Percentiles rank a stretch among this genome's conserved stretches.
phyloP scores from a whole-genome alignment of 2,113 vertebrate genomes.

The Zeus faber region DNA sequence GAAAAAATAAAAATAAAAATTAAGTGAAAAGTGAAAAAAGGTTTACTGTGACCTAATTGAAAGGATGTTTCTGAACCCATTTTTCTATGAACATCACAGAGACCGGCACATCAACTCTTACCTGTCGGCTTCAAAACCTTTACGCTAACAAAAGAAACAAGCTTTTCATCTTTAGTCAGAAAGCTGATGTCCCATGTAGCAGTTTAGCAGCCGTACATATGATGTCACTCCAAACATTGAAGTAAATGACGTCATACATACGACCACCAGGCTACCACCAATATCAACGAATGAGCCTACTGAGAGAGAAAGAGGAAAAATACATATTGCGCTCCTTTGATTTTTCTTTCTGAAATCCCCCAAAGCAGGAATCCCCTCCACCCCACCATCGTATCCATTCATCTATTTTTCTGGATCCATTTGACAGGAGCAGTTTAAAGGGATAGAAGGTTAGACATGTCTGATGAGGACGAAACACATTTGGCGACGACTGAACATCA shows the following conservation, averaged over 20 bases:
- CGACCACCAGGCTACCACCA: conserved; percentile 92
- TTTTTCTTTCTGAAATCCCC: background rate
- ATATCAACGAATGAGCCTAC: conserved; percentile 48
- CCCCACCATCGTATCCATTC: background rate
- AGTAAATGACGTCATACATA: conserved; percentile 98
- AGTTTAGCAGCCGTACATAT: conserved; percentile 97
- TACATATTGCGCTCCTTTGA: background rate
- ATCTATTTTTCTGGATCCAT: conserved; percentile 1
- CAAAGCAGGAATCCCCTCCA: background rate
- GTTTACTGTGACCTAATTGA: too few relatives aligned
- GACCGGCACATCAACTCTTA: too few relatives aligned
- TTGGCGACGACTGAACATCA: too few relatives aligned
- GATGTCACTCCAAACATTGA: conserved; percentile 94
- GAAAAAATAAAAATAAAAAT: too few relatives aligned
- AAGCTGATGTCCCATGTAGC: conserved; percentile 82
- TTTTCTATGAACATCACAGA: too few relatives aligned
- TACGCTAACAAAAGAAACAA: background rate
- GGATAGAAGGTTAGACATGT: background rate
- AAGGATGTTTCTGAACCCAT: too few relatives aligned
- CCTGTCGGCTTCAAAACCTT: too few relatives aligned
- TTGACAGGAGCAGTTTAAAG: conserved; percentile 9
- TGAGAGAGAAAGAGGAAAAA: conserved; percentile 3
- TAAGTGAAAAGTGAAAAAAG: too few relatives aligned
- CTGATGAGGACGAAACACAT: too few relatives aligned
- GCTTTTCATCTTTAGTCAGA: conserved; percentile 18